Evolutionary conservation across 2,888 invertebrate species (phyloP), one percentile per base, ranked within the genome.

Genomic region (Lepetodrilus schrolli): DNA sequence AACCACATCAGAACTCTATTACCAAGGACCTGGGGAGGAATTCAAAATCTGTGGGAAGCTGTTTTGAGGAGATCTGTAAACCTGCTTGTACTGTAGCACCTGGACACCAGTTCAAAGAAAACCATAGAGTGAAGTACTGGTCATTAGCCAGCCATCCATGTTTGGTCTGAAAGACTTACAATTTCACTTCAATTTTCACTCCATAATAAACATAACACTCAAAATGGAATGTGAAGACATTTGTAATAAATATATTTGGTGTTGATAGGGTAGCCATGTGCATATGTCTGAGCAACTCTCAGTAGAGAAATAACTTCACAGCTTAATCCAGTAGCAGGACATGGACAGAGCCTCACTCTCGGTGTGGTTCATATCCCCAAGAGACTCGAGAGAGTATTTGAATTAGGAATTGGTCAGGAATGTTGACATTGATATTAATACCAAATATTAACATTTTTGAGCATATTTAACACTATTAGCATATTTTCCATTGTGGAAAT

Each of bases 141-240:
- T 30, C 17, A 13, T n/a, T 10, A n/a, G 34, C n/a, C 58, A 17
- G 17, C 26, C 58, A 26, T 23, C 13, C 17, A n/a, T 30, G 34
- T 58, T 58, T 58, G 58, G 26, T 58, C 34, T 58, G 58, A 34
- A 58, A 58, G 58, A 58, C n/a, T 1, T n/a, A 4, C 58, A 58
- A 34, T 17, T 58, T 58, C 34, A 34, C 30, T 58, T 23, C 5
- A 17, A 34, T 30, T 10, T 43, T 58, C 58, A 30, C 58, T 21
- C 17, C 13, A 58, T 13, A 21, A 30, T 30, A 30, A 3, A 30
- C 30, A 58, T 30, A 43, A 51, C 10, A 34, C 30, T 17, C 26
- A 58, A 26, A 51, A 17, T 13, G 30, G n/a, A 58, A 30, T 58
- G 5, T 7, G 51, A 13, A n/a, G 10, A 23, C 23, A 2, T 50